phyloP scores from a whole-genome alignment of 23 tunicate genomes.

The Oikopleura vanhoeffeni region DNA sequence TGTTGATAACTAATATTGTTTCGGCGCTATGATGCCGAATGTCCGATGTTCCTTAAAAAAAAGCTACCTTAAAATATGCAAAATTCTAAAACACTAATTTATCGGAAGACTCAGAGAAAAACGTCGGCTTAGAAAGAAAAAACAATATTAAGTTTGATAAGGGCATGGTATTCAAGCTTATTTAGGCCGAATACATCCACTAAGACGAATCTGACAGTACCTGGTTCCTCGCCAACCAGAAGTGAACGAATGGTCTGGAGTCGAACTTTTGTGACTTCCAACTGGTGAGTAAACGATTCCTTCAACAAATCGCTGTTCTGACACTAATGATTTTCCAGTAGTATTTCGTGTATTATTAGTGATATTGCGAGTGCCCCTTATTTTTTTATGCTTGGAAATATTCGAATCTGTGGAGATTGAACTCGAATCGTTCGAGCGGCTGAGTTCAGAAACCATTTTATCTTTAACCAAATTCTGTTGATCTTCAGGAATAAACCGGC shows the following conservation, averaged over 20 bases:
- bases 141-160: no score
- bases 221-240: neutral
- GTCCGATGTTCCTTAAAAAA: no score
- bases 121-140: no score
- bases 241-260: neutral
- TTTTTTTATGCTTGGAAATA: neutral
- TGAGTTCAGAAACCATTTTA: neutral
- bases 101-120: no score
- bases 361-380: neutral
- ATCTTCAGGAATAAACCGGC: neutral
- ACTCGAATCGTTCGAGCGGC: neutral
- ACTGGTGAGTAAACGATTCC: neutral
- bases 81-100: no score
- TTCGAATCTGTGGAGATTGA: neutral
- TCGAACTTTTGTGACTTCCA: constrained; percentile 2
- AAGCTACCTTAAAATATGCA: no score
- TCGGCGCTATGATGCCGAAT: no score
- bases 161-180: no score
- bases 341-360: neutral
- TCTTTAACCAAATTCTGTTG: neutral
- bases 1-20: no score
- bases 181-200: no score
- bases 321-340: neutral
- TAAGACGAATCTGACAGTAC: no score
- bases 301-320: constrained; percentile 10